Percentiles rank a stretch among this genome's conserved stretches.
phyloP scores from a whole-genome alignment of 2,797 vertebrate genomes.

The Cirrhinus mrigala region DNA sequence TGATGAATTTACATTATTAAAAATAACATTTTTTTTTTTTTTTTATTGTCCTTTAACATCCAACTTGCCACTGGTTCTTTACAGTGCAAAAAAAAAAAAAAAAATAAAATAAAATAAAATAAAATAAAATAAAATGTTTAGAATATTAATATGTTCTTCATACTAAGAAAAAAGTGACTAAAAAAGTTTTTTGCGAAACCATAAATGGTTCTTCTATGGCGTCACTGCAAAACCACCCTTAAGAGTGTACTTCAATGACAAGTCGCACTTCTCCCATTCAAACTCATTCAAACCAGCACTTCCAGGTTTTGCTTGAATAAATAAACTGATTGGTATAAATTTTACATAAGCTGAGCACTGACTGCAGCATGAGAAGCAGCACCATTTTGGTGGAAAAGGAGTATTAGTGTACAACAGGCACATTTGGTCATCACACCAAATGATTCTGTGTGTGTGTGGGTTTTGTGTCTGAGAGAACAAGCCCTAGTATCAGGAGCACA shows the following conservation, averaged over 20 bases:
- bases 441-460: slow-evolving; percentile 5
- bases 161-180: too few species aligned
- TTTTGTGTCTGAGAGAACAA: slow-evolving; percentile 30
- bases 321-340: not conserved
- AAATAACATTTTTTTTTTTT: too few species aligned
- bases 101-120: too few species aligned
- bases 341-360: not conserved
- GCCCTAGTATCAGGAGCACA: slow-evolving; percentile 44
- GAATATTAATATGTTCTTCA: too few species aligned
- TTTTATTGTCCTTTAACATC: too few species aligned
- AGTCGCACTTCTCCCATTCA: not conserved
- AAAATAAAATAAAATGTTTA: too few species aligned
- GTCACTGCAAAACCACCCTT: not conserved
- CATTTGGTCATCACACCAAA: slow-evolving; percentile 1
- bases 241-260: not conserved
- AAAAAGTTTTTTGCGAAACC: too few species aligned
- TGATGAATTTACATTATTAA: not conserved
- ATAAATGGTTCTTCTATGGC: too few species aligned
- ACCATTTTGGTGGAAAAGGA: not conserved
- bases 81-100: too few species aligned
- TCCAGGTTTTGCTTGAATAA: not conserved
- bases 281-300: not conserved
- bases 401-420: not conserved
- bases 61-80: too few species aligned
- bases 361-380: not conserved